Evolutionary conservation across 2,797 vertebrate genomes (phyloP), one percentile per base, ranked within the genome.

Genomic region (Propithecus deckenii): DNA sequence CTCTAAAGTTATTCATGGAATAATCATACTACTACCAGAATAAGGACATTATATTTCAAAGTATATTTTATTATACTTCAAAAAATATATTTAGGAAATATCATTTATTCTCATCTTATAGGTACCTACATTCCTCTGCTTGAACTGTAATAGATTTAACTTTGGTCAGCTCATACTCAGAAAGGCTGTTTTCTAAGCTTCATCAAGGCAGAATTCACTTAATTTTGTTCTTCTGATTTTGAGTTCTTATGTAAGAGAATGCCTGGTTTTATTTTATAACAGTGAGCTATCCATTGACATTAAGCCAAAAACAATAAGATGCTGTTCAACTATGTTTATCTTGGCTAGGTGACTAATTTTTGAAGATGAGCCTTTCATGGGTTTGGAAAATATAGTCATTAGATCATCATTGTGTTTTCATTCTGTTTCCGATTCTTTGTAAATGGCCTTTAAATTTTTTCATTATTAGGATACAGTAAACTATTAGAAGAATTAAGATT

Each of bases 391-490:
- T 90, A 69, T 4, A 86, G 9, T 91, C 57, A 78, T 91, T 76
- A 80, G 86, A 80, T 38, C 63, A 83, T 84, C 35, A 41, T 87
- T 96, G 89, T 50, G 25, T 80, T 96, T 95, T 90, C 87, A 76
- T 95, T 92, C 59, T 97, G 46, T 91, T 93, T 89, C 86, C 95
- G 50, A 93, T 61, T 90, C 85, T 85, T 85, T 95, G 46, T 84
- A 89, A 86, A 93, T 84, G 83, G 76, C 25, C 65, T 95, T 67
- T 30, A 71, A 52, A 25, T 46, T 48, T 38, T 85, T 72, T 35
- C 43, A 55, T 83, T 79, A 75, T 87, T 89, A 93, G 71, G 55
- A 65, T 63, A 38, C 43, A 32, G 52, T 67, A 43, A 32, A 67
- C 28, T 63, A 30, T 48, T 88, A 38, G 81, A 84, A 92, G 93